These are phyloP conservation scores for Gymnocheta viridis DNA, from an alignment of 2,888 invertebrate species.

Conservation along the genomic window DNA sequence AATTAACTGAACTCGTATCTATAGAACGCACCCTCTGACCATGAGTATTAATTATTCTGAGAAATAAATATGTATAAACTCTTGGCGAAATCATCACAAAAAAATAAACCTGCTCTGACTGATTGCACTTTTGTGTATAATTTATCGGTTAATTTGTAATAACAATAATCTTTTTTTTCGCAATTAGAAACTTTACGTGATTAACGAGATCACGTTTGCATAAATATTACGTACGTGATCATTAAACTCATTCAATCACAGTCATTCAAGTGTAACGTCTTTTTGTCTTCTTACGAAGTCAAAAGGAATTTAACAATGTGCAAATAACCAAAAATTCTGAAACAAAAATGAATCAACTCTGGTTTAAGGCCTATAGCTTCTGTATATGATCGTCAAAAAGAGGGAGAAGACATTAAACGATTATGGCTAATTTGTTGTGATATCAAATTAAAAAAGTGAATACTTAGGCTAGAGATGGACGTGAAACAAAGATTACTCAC, in stretches of 20 bases:
- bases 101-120: slow-evolving; percentile 3
- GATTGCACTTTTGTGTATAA: slow-evolving; percentile 33
- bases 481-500: neutral
- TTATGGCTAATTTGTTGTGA: slow-evolving; percentile 51
- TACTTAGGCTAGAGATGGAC: neutral
- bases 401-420: neutral
- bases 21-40: slow-evolving; percentile 20
- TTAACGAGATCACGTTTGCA: slow-evolving; percentile 68
- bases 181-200: slow-evolving; percentile 64
- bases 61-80: slow-evolving; percentile 14
- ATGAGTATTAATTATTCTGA: slow-evolving; percentile 26
- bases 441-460: slow-evolving; percentile 16
- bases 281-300: slow-evolving; percentile 14
- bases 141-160: slow-evolving; percentile 47
- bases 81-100: neutral
- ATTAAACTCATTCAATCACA: slow-evolving; percentile 49
- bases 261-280: slow-evolving; percentile 49
- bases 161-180: slow-evolving; percentile 43
- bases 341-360: slow-evolving; percentile 54
- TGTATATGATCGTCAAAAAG: slow-evolving; percentile 23
- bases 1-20: neutral
- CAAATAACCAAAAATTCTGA: slow-evolving; percentile 38
- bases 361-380: slow-evolving; percentile 49
- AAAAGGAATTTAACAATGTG: slow-evolving; percentile 43
- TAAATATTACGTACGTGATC: slow-evolving; percentile 65